A percentile compares a stretch with the other conserved stretches of the same genome.
These are phyloP conservation scores for Noctua janthe DNA, from an alignment of 2,888 invertebrate genomes.

Conservation along the genomic window DNA sequence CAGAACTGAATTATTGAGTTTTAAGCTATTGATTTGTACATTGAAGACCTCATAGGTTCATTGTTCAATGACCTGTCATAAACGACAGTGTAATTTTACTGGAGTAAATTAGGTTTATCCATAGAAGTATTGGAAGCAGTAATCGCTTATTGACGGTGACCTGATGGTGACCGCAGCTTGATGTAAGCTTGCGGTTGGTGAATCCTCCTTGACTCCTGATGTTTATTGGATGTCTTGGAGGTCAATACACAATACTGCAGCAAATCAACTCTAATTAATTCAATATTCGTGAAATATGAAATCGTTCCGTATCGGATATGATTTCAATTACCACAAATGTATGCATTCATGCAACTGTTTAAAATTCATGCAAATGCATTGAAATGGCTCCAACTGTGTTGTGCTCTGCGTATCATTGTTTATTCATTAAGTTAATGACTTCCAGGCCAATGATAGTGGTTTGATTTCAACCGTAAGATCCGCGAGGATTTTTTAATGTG, in stretches of 20 bases:
- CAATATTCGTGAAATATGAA: slow-evolving; percentile 26
- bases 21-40: not conserved
- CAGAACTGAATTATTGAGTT: slow-evolving; percentile 14
- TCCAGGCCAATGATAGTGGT: slow-evolving; percentile 30
- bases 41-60: not conserved
- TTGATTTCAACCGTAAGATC: slow-evolving; percentile 19
- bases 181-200: not conserved
- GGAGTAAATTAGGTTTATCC: slow-evolving; percentile 2
- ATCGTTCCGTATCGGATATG: slow-evolving; percentile 39
- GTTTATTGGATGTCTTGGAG: slow-evolving; percentile 5
- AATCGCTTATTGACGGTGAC: not conserved
- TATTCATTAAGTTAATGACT: slow-evolving; percentile 44
- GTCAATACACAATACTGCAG: slow-evolving; percentile 4
- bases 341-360: slow-evolving; percentile 50
- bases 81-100: not conserved
- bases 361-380: slow-evolving; percentile 52
- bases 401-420: slow-evolving; percentile 54
- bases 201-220: slow-evolving; percentile 25
- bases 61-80: slow-evolving; percentile 3
- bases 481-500: slow-evolving; percentile 3
- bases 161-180: slow-evolving; percentile 5
- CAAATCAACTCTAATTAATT: slow-evolving; percentile 21
- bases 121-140: slow-evolving; percentile 5
- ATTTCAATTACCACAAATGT: slow-evolving; percentile 45
- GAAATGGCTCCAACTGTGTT: slow-evolving; percentile 39